Evolutionary conservation across 2,888 invertebrate species (phyloP).

Genomic region (Caenorhabditis uteleia): DNA sequence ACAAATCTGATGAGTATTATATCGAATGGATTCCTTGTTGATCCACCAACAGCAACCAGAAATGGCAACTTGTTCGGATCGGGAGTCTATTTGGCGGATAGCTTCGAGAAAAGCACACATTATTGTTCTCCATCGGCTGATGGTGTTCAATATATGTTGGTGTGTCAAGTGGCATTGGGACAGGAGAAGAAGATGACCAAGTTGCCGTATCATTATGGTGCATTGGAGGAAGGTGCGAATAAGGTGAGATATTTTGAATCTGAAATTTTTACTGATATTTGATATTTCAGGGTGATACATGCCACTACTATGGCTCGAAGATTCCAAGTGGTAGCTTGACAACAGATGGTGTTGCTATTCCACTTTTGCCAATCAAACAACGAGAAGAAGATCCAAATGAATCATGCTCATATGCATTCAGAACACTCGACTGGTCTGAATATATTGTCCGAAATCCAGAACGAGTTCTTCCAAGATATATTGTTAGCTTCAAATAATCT

Average conservation of each 20-base stretch:
- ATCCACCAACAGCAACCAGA: conserved; percentile 71
- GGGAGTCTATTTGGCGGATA: conserved; percentile 74
- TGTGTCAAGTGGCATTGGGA: conserved; percentile 70
- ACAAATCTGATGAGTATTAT: conserved; percentile 73
- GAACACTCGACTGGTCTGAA: conserved; percentile 36
- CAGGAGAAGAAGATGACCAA: conserved; percentile 12
- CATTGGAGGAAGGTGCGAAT: background rate
- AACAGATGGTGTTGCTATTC: conserved; percentile 37
- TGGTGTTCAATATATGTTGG: conserved; percentile 71
- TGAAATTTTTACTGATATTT: background rate
- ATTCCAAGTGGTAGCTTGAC: conserved; percentile 29
- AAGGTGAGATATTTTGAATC: background rate
- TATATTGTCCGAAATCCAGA: conserved; percentile 45
- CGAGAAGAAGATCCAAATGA: conserved; percentile 8
- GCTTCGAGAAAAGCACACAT: conserved; percentile 72
- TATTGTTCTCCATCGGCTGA: conserved; percentile 70
- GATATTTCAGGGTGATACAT: conserved; percentile 35
- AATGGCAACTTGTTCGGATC: conserved; percentile 72
- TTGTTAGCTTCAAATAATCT: conserved; percentile 45
- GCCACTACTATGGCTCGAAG: conserved; percentile 33
- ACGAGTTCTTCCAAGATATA: conserved; percentile 40
- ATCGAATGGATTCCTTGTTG: conserved; percentile 71
- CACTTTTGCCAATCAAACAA: conserved; percentile 31
- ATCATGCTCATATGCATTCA: conserved; percentile 3
- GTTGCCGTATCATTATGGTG: conserved; percentile 3